A percentile compares a stretch with the other conserved stretches of the same genome.
Evolutionary conservation across 2,113 vertebrate genomes (phyloP).

Genomic region (Phodopus roborovskii): DNA sequence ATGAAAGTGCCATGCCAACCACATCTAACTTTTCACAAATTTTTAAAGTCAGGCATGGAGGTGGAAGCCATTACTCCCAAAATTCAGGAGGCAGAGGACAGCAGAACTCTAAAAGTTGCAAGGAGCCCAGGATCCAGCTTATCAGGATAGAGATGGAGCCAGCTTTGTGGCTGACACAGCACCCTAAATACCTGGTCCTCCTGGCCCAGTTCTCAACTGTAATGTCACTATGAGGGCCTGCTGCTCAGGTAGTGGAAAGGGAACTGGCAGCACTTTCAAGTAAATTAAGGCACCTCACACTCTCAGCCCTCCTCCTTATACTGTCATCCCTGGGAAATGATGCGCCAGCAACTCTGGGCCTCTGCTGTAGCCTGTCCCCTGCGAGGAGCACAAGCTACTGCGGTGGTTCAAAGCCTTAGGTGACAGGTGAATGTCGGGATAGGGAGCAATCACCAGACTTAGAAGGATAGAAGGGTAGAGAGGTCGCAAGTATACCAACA

Average conservation of each 20-base stretch:
- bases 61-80: neutral
- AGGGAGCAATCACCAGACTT: neutral
- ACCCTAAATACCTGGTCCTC: neutral
- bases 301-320: neutral
- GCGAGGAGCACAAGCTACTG: neutral
- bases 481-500: neutral
- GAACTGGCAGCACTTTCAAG: neutral
- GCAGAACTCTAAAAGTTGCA: neutral
- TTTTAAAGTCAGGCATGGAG: neutral
- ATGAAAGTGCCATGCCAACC: neutral
- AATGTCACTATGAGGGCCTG: neutral
- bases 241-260: neutral
- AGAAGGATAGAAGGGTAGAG: neutral
- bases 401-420: neutral
- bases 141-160: neutral
- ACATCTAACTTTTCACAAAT: neutral
- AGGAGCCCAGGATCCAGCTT: neutral
- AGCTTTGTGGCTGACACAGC: neutral
- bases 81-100: neutral
- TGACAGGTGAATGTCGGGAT: neutral
- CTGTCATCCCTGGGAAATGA: neutral
- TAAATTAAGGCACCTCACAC: constrained; percentile 66
- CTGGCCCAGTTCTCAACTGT: neutral
- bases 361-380: neutral
- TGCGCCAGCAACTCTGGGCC: neutral